Evolutionary conservation across 2,888 invertebrate species (phyloP), one percentile per base, ranked within the genome.

Genomic region (Adelognathus sp.): DNA sequence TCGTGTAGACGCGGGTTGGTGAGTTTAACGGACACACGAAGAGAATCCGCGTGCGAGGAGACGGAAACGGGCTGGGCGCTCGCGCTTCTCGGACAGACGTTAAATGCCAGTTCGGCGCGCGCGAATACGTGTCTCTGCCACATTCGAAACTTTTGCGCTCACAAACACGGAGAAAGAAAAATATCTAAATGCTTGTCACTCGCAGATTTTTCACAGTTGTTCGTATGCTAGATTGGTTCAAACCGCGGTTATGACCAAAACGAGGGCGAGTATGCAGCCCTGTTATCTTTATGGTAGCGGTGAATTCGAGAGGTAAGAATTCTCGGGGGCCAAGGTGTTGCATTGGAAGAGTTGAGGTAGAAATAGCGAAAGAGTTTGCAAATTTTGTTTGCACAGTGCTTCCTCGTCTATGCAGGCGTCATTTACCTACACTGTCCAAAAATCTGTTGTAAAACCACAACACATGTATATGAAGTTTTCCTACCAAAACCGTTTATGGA

Each of bases 181-280:
- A 64, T n/a, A n/a, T n/a, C 46, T n/a, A 21, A 31, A 50, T 33
- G 64, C 46, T 64, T 33, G 66, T 66, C 50, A 36, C 36, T 52
- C 29, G 52, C 52, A 36, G 36, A 66, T 36, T 27, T 5, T 44
- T 44, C 14, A 11, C 39, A 21, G 31, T 64, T 14, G 46, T 46
- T 46, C n/a, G n/a, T n/a, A 27, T 24, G n/a, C 33, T 11, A 31
- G 33, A 46, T 50, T 46, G 39, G 50, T 36, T 52, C 24, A 9
- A n/a, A 52, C 14, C 39, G 36, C 52, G 52, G 33, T 36, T 36
- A 66, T 44, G 36, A 24, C 36, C 9, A n/a, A 7, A 9, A 33
- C 24, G 18, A 24, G 18, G 14, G 9, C 4, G 24, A 24, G 24
- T 7, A 27, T 24, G 21, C 33, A 11, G 33, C 6, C 7, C 21